Conservation (phyloP, 2,888 invertebrate species). For the Seladonia tumulorum region DNA sequence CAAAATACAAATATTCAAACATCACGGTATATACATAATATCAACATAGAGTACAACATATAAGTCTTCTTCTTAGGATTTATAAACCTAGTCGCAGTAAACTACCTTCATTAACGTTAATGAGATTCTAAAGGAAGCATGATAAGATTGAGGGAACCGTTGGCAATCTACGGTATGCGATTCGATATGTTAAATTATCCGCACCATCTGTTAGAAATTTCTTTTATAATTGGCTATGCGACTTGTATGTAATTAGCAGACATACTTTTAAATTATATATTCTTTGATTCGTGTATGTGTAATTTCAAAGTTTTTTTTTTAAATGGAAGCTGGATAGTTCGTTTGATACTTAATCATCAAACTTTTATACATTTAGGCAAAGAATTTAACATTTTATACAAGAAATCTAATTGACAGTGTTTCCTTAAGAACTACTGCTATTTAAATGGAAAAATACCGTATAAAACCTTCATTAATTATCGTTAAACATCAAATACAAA, state of each 20-base stretch:
- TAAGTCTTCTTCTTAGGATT: slow-evolving; percentile 25
- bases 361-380: slow-evolving; percentile 13
- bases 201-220: neutral
- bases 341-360: neutral
- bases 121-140: slow-evolving; percentile 37
- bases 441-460: slow-evolving; percentile 76
- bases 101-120: slow-evolving; percentile 28
- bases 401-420: slow-evolving; percentile 75
- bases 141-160: slow-evolving; percentile 26
- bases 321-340: neutral
- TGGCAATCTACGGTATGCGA: slow-evolving; percentile 21
- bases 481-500: slow-evolving; percentile 33
- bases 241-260: neutral
- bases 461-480: slow-evolving; percentile 55
- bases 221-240: slow-evolving; percentile 2
- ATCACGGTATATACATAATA: slow-evolving; percentile 17
- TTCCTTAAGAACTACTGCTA: slow-evolving; percentile 71
- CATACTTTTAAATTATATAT: neutral
- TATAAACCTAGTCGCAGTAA: slow-evolving; percentile 28
- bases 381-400: slow-evolving; percentile 31
- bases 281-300: neutral
- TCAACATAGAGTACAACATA: slow-evolving; percentile 10
- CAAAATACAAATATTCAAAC: slow-evolving; percentile 26
- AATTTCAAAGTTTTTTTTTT: slow-evolving; percentile 4
- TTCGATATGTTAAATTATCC: slow-evolving; percentile 32